Evolutionary conservation across 2,888 invertebrate species (phyloP), one percentile per base, ranked within the genome.

Genomic region (Notodonta dromedarius): DNA sequence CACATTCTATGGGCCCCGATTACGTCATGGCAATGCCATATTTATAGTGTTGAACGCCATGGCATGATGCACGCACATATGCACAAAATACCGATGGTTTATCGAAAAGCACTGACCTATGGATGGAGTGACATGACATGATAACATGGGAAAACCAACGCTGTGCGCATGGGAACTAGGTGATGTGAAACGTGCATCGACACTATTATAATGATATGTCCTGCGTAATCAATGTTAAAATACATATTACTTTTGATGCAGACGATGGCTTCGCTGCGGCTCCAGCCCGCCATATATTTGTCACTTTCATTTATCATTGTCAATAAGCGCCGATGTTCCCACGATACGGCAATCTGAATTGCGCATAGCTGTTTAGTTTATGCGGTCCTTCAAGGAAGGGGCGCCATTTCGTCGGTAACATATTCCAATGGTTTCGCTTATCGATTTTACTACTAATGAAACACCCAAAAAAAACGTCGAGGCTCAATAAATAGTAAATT

Each of bases 121-220:
- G 78, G 73, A 83, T 83, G 78, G 73, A 83, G 79, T 77, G 79
- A 61, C 70, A 66, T 63, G 77, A 74, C 78, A 68, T 76, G 88
- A 89, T 90, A 90, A 79, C 83, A 87, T 89, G 89, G 85, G 89
- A 89, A 89, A 85, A 82, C 73, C 78, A 73, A 76, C 74, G 70
- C 74, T 74, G 62, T 66, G 65, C 59, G 68, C 81, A 87, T 89
- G 89, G 85, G 88, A 89, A 89, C 83, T 83, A 78, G 84, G 80
- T 78, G 80, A 76, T 79, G 77, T 77, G 76, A 79, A 80, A 65
- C 70, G 70, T 70, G 69, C 57, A 70, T 71, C 69, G 68, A 77
- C 69, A 69, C 69, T 63, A 71, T 62, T 73, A 69, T 71, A 69
- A 76, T 77, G 65, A 78, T 75, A 75, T 73, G 66, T 77, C 73